Evolutionary conservation across 2,888 invertebrate genomes (phyloP).

Genomic region (Dasypogon diadema): DNA sequence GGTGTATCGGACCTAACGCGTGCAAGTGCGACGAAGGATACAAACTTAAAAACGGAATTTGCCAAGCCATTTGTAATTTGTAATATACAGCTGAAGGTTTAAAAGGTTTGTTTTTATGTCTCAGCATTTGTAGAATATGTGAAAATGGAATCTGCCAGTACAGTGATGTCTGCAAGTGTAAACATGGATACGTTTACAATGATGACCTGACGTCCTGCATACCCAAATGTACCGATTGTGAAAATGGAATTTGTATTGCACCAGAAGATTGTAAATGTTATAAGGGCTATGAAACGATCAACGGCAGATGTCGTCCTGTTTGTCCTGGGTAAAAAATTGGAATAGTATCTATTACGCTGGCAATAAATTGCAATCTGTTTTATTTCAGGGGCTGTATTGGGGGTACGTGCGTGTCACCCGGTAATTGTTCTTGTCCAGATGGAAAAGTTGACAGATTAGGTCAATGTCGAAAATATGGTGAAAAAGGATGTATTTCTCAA

Average conservation of each 20-base stretch:
- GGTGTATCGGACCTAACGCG: constrained; percentile 72
- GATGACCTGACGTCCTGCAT: constrained; percentile 60
- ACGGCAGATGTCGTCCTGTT: constrained; percentile 63
- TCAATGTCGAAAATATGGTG: not conserved
- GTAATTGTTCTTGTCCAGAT: constrained; percentile 68
- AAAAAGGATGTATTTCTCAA: not conserved
- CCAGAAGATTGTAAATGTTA: constrained; percentile 74
- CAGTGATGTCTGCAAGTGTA: constrained; percentile 70
- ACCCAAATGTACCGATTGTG: constrained; percentile 64
- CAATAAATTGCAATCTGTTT: too few species aligned
- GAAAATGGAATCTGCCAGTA: constrained; percentile 68
- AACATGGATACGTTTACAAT: constrained; percentile 56
- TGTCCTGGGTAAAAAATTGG: too few species aligned
- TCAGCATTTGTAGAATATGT: constrained; percentile 57
- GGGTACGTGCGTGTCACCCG: constrained; percentile 64
- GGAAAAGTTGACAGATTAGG: constrained; percentile 60
- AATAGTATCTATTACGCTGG: too few species aligned
- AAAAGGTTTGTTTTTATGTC: too few species aligned
- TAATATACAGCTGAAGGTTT: constrained; percentile 58
- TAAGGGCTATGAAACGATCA: constrained; percentile 69
- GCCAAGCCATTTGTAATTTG: constrained; percentile 67
- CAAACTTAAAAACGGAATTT: constrained; percentile 64
- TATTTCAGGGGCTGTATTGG: too few species aligned
- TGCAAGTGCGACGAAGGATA: constrained; percentile 73
- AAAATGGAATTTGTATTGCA: constrained; percentile 73